phyloP scores from a whole-genome alignment of 1,140 invertebrate species.

The Bombus pyrosoma region DNA sequence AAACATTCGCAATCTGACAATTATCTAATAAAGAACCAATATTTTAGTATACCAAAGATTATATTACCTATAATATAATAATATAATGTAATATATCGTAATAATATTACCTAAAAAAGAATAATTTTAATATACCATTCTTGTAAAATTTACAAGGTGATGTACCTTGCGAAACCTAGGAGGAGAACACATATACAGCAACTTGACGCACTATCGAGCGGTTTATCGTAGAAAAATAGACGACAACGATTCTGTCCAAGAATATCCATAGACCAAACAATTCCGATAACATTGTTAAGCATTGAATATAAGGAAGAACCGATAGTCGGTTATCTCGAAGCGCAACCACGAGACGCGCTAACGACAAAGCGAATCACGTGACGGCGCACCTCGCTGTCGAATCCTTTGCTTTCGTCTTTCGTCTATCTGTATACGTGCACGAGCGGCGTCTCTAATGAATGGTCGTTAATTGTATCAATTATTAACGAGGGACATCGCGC shows the following conservation, averaged over 20 bases:
- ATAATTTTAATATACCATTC: too few relatives aligned
- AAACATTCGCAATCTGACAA: too few relatives aligned
- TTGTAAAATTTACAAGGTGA: too few relatives aligned
- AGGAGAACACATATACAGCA: not conserved
- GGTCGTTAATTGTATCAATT: constrained; percentile 77
- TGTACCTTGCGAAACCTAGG: too few relatives aligned
- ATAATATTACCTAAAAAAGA: too few relatives aligned
- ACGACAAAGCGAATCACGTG: constrained; percentile 45
- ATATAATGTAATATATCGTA: too few relatives aligned
- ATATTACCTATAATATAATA: too few relatives aligned
- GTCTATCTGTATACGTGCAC: constrained; percentile 16
- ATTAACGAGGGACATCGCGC: constrained; percentile 73
- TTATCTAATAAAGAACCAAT: too few relatives aligned
- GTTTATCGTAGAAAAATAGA: constrained; percentile 10
- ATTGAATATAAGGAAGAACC: not conserved
- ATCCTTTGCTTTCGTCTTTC: not conserved
- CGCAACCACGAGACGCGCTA: not conserved
- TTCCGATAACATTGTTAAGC: not conserved
- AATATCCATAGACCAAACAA: constrained; percentile 9
- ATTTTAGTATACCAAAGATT: too few relatives aligned
- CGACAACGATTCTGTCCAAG: not conserved
- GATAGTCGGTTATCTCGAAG: not conserved
- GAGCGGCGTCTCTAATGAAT: constrained; percentile 70
- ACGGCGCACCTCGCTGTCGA: constrained; percentile 20
- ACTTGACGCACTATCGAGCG: not conserved